Evolutionary conservation across 2,888 invertebrate genomes (phyloP), one percentile per base, ranked within the genome.

Genomic region (Dolomedes plantarius): DNA sequence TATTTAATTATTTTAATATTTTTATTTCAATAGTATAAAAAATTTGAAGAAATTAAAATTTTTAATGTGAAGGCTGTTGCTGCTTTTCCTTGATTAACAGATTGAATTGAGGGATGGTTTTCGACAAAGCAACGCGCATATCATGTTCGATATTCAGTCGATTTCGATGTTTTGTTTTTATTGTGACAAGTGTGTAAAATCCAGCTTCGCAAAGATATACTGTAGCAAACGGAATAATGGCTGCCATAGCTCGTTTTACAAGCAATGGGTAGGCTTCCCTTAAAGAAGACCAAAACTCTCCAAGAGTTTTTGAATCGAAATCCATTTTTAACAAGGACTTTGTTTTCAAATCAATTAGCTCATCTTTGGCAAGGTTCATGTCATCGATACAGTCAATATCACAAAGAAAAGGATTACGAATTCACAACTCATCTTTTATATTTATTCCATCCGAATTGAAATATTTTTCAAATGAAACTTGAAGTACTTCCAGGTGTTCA

Each of bases 241-340:
- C 69, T 78, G 77, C 56, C 77, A 78, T 69, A 78, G 77, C 77
- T 56, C 56, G 69, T 69, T 78, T 78, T 78, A 78, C 77, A 69
- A 78, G 77, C 77, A 78, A 78, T 78, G 69, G 77, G 62, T 78
- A 78, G 69, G 69, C 77, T 78, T 78, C 69, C 78, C 69, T 78
- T 68, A 68, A 67, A 67, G 32, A 77, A 77, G 46, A 50, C 50
- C 50, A 50, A 50, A 50, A 36, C 36, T 36, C 5, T n/a, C n/a
- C n/a, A n/a, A n/a, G n/a, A n/a, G n/a, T n/a, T n/a, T n/a, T n/a
- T n/a, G 36, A 36, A 36, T 50, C 50, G 50, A 50, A 50, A 50
- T 50, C 50, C 6, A 50, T 50, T 50, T 50, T 50, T 50, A 50
- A 50, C 50, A 50, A 50, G 19, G 50, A 50, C 50, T 50, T 50